Conservation (phyloP, 2,888 invertebrate species). For the Lasioglossum zephyrum region DNA sequence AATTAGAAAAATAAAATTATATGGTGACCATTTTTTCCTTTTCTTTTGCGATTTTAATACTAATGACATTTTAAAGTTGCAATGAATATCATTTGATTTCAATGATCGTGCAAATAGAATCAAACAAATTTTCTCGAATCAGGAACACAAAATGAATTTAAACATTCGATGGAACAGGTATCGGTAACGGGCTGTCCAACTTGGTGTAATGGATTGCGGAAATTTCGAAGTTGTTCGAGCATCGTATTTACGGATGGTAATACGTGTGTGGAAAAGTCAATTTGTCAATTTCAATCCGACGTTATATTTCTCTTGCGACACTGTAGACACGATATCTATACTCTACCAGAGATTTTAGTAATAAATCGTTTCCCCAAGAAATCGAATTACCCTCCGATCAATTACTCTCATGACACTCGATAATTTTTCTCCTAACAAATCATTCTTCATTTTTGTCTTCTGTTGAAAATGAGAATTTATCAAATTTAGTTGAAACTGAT, state of each 20-base stretch:
- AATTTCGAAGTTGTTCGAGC: not conserved
- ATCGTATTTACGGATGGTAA: not conserved
- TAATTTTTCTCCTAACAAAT: not conserved
- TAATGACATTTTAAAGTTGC: not conserved
- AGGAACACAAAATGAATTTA: not conserved
- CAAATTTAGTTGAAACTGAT: no score
- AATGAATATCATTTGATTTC: not conserved
- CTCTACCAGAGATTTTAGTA: slow-evolving; percentile 22
- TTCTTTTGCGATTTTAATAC: not conserved
- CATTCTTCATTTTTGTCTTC: not conserved
- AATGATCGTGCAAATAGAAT: not conserved
- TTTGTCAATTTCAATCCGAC: slow-evolving; percentile 35
- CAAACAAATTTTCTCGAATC: not conserved
- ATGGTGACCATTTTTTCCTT: no score
- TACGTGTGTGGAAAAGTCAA: slow-evolving; percentile 7
- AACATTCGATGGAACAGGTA: not conserved
- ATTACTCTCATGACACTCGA: slow-evolving; percentile 4
- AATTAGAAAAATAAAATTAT: no score
- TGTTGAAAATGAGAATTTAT: not conserved
- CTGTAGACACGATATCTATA: slow-evolving; percentile 25
- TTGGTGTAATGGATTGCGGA: not conserved
- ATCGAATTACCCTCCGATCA: slow-evolving; percentile 17
- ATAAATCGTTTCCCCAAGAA: slow-evolving; percentile 27
- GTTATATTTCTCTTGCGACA: slow-evolving; percentile 24
- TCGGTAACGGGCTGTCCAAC: slow-evolving; percentile 2